Conservation (phyloP, 2,797 vertebrate species). For the Notolepis coatsorum region DNA sequence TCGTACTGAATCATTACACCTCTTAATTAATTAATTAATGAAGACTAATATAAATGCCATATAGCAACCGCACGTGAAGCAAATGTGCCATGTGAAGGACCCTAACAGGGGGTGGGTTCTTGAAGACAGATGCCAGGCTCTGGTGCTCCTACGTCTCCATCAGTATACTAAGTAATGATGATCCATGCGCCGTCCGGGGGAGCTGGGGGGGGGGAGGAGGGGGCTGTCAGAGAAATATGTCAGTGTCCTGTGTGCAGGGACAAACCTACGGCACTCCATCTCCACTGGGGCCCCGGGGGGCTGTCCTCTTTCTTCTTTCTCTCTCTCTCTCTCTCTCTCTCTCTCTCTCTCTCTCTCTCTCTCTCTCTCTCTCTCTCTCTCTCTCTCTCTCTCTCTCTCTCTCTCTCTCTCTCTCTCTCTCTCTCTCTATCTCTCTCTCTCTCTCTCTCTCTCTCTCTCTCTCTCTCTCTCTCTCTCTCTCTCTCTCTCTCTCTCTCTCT, state of each 20-base stretch:
- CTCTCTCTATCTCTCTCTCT: slow-evolving; percentile 25
- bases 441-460: background rate
- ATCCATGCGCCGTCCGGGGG: slow-evolving; percentile 56
- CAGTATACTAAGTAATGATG: slow-evolving; percentile 58
- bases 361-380: background rate
- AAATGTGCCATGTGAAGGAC: too few relatives aligned
- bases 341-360: slow-evolving; percentile 30
- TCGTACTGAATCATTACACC: too few relatives aligned
- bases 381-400: background rate
- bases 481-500: slow-evolving; percentile 42
- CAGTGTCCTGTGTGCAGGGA: slow-evolving; percentile 67
- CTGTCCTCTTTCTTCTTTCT: slow-evolving; percentile 53
- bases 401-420: background rate
- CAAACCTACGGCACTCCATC: slow-evolving; percentile 72
- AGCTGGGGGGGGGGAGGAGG: slow-evolving; percentile 52
- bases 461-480: slow-evolving; percentile 31
- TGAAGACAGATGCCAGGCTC: slow-evolving; percentile 21
- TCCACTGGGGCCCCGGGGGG: slow-evolving; percentile 61
- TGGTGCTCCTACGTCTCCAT: slow-evolving; percentile 36
- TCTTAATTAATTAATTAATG: too few relatives aligned
- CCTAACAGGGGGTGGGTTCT: slow-evolving; percentile 16
- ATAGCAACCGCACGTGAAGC: too few relatives aligned
- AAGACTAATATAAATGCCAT: too few relatives aligned
- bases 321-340: slow-evolving; percentile 56
- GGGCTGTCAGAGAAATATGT: slow-evolving; percentile 78